Conservation (phyloP, 2,888 invertebrate species). For the Synanthedon tipuliformis region DNA sequence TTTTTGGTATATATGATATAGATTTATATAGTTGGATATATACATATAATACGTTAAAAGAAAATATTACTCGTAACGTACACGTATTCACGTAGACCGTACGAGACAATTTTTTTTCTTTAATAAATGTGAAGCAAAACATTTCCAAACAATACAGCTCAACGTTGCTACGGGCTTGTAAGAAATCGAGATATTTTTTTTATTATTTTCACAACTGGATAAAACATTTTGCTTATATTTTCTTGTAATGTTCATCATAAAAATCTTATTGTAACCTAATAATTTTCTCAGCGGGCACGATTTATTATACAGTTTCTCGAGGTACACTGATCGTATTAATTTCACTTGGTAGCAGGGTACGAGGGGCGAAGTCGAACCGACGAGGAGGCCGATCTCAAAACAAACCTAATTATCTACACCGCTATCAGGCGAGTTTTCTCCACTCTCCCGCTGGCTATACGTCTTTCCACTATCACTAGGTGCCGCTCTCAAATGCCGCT, state of each 20-base stretch:
- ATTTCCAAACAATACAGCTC: too few relatives aligned
- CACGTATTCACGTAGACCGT: too few relatives aligned
- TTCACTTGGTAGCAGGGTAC: constrained; percentile 11
- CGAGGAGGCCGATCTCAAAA: constrained; percentile 24
- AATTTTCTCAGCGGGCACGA: constrained; percentile 19
- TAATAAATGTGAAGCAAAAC: too few relatives aligned
- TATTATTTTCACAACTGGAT: too few relatives aligned
- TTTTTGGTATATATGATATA: too few relatives aligned
- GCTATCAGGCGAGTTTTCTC: background rate
- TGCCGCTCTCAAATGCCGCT: constrained; percentile 1
- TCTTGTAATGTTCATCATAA: background rate
- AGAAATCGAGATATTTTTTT: too few relatives aligned
- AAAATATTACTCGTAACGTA: too few relatives aligned
- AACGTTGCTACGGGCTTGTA: too few relatives aligned
- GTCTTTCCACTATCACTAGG: constrained; percentile 1
- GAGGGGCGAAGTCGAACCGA: constrained; percentile 3
- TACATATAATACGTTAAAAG: too few relatives aligned
- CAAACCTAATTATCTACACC: constrained; percentile 27
- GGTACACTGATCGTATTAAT: constrained; percentile 24
- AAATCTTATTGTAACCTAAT: constrained; percentile 19
- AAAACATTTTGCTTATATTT: background rate
- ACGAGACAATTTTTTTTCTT: too few relatives aligned
- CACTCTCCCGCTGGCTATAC: background rate
- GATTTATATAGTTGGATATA: too few relatives aligned
- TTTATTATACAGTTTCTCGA: constrained; percentile 29